Conservation (phyloP, 2,113 vertebrate species). For the Ptychochromis oligacanthus region DNA sequence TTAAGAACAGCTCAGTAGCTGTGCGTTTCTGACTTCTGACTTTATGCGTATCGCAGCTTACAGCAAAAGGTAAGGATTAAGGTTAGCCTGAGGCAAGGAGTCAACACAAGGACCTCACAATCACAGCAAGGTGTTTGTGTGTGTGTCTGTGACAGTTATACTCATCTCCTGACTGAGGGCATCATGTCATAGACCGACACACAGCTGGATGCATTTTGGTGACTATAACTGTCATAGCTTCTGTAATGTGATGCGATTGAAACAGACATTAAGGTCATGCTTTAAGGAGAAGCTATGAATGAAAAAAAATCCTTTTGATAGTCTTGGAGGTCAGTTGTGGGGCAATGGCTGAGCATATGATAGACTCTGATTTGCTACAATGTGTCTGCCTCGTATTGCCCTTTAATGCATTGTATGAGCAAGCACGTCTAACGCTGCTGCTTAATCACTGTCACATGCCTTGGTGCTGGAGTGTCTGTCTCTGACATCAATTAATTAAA, state of each 20-base stretch:
- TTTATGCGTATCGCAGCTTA: constrained; percentile 8
- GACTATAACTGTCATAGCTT: constrained; percentile 5
- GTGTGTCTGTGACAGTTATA: not conserved
- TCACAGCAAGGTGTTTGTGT: not conserved
- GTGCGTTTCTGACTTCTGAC: constrained; percentile 1
- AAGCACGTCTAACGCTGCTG: not conserved
- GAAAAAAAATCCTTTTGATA: constrained; percentile 12
- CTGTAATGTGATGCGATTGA: constrained; percentile 50
- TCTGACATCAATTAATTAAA: constrained; percentile 34
- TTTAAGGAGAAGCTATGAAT: constrained; percentile 27
- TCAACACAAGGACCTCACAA: constrained; percentile 8
- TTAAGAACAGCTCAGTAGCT: not conserved
- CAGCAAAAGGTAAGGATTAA: constrained; percentile 23
- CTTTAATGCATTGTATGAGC: not conserved
- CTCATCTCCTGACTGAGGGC: constrained; percentile 13
- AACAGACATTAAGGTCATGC: constrained; percentile 46
- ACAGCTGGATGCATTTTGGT: constrained; percentile 20
- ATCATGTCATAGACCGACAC: constrained; percentile 27
- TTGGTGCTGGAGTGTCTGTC: constrained; percentile 2
- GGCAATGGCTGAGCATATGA: constrained; percentile 3
- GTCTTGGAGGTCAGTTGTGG: constrained; percentile 42
- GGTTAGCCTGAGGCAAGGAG: constrained; percentile 23
- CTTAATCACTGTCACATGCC: constrained; percentile 26
- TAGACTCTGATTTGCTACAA: constrained; percentile 25
- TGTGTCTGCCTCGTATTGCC: not conserved